Evolutionary conservation across 2,113 vertebrate species (phyloP).

Genomic region (Synodontis membranacea): DNA sequence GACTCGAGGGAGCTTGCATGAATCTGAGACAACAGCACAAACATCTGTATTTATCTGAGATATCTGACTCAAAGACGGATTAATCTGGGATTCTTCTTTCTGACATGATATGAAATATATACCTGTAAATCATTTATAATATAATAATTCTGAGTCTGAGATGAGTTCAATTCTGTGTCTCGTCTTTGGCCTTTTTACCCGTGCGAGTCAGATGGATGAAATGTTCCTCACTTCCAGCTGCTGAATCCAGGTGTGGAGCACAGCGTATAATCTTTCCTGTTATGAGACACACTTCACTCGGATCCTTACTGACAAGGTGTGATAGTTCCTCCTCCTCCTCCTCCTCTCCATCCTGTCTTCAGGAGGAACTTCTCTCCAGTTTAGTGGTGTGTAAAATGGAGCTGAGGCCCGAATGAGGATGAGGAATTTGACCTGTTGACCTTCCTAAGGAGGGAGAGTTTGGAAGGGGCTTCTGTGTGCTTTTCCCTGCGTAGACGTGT

Average conservation of each 20-base stretch:
- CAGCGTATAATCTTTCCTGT: neutral
- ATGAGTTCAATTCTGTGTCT: no score
- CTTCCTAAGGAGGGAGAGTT: conserved; percentile 36
- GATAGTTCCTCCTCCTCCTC: neutral
- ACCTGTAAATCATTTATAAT: neutral
- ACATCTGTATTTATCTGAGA: neutral
- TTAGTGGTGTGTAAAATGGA: conserved; percentile 41
- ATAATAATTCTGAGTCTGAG: no score
- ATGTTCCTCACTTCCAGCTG: neutral
- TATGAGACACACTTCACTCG: neutral
- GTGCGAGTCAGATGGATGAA: neutral
- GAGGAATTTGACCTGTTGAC: conserved; percentile 56
- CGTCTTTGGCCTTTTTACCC: neutral
- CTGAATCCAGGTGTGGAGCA: conserved; percentile 19
- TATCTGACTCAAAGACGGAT: neutral
- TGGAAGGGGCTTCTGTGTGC: conserved; percentile 25
- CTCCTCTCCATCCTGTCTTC: neutral
- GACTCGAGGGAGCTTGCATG: neutral
- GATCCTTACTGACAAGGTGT: neutral
- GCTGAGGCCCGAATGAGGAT: conserved; percentile 47
- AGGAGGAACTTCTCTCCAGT: neutral
- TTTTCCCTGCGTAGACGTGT: conserved; percentile 24
- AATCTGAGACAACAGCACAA: neutral
- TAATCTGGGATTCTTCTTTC: neutral
- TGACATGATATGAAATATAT: neutral